Conservation (phyloP, 2,888 invertebrate species). For the Eueremaeus valkanovi region DNA sequence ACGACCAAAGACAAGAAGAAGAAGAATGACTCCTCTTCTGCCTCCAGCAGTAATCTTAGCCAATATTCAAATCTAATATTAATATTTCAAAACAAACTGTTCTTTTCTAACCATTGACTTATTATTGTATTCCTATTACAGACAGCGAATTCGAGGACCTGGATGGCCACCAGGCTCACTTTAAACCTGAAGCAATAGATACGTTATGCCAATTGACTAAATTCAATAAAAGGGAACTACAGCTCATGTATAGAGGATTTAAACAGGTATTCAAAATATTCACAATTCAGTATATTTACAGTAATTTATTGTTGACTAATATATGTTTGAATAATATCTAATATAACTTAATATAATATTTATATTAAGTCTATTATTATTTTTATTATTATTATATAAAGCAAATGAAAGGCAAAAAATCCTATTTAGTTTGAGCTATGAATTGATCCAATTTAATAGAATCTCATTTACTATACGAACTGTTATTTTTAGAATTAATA, state of each 20-base stretch:
- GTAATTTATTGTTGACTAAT: too few species aligned
- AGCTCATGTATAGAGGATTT: constrained; percentile 57
- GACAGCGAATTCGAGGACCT: constrained; percentile 49
- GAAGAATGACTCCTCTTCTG: neutral
- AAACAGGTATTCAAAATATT: constrained; percentile 52
- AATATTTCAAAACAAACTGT: neutral
- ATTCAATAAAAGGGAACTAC: constrained; percentile 55
- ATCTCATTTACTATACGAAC: too few species aligned
- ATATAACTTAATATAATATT: too few species aligned
- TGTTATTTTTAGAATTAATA: too few species aligned
- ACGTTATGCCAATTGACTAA: constrained; percentile 55
- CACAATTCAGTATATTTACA: neutral
- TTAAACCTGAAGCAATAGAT: constrained; percentile 53
- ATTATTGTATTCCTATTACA: constrained; percentile 25
- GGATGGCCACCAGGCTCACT: constrained; percentile 46
- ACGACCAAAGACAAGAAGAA: constrained; percentile 11
- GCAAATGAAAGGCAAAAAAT: too few species aligned
- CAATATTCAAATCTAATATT: neutral
- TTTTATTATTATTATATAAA: too few species aligned
- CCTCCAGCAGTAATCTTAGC: neutral
- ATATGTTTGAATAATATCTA: too few species aligned
- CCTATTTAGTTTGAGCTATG: too few species aligned
- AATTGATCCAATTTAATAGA: too few species aligned
- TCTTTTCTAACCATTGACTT: too few species aligned
- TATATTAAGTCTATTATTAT: too few species aligned